phyloP scores from a whole-genome alignment of 2,888 invertebrate genomes.

The Fissipunctia ypsillon region DNA sequence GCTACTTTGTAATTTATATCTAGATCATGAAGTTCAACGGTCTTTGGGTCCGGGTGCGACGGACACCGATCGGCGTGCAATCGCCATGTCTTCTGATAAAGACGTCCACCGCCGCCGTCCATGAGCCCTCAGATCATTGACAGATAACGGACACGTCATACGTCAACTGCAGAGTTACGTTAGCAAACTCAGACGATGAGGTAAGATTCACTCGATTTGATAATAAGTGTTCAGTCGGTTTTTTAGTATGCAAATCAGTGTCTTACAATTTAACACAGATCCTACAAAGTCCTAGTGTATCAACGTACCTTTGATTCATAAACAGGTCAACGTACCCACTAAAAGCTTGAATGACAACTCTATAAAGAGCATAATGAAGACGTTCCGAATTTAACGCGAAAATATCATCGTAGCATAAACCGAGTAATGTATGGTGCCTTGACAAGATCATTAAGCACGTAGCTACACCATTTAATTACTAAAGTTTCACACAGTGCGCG shows the following conservation, averaged over 20 bases:
- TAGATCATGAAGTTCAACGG: conserved; percentile 43
- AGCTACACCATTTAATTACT: conserved; percentile 47
- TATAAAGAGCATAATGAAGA: conserved; percentile 38
- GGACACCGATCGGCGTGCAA: conserved; percentile 9
- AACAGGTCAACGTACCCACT: conserved; percentile 26
- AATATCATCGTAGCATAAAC: conserved; percentile 25
- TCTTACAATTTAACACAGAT: conserved; percentile 10
- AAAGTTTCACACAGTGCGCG: conserved; percentile 29
- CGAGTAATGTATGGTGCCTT: conserved; percentile 32
- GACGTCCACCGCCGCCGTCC: conserved; percentile 5
- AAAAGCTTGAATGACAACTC: conserved; percentile 30
- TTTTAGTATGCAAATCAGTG: background rate
- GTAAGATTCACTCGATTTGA: no score
- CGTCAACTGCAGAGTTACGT: conserved; percentile 14
- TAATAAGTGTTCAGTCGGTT: background rate
- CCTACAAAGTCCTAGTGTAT: conserved; percentile 2
- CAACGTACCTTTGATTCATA: conserved; percentile 10
- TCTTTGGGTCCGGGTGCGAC: conserved; percentile 25
- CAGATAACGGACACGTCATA: conserved; percentile 38
- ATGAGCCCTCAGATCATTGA: conserved; percentile 49
- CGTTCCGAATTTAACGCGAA: conserved; percentile 37
- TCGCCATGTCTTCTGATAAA: conserved; percentile 40
- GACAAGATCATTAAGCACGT: conserved; percentile 48
- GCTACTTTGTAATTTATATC: conserved; percentile 24
- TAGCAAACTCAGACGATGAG: conserved; percentile 17